These are phyloP conservation scores for Marmota monax DNA, from an alignment of 2,113 vertebrate species.

Conservation along the genomic window DNA sequence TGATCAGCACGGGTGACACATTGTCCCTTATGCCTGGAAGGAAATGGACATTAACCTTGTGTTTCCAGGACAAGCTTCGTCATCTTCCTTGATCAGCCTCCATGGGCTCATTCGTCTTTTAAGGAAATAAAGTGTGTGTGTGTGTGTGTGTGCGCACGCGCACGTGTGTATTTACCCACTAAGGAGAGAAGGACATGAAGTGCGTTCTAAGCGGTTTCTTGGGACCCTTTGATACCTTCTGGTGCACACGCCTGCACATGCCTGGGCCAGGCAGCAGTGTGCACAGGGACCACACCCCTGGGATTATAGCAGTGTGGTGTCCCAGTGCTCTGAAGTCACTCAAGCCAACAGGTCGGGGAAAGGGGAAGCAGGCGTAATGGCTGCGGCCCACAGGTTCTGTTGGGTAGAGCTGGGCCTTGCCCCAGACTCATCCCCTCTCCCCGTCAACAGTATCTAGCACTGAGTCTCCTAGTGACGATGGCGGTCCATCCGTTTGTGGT, in stretches of 20 bases:
- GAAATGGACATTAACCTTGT: not conserved
- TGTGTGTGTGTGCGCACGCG: no score
- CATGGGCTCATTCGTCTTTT: not conserved
- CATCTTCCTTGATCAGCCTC: constrained; percentile 39
- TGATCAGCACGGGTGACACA: not conserved
- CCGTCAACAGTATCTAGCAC: not conserved
- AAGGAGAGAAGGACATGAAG: not conserved
- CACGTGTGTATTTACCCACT: not conserved
- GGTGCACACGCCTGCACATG: no score
- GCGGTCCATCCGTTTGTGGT: no score
- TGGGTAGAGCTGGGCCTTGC: not conserved
- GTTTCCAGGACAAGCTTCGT: constrained; percentile 43
- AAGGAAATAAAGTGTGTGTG: not conserved
- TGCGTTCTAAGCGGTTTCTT: not conserved
- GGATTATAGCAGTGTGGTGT: no score
- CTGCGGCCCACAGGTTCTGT: not conserved
- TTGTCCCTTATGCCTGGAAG: not conserved
- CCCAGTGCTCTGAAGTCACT: no score
- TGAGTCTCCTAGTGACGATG: not conserved
- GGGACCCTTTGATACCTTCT: not conserved
- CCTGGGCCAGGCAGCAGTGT: no score
- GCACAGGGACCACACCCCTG: no score
- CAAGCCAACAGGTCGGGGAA: not conserved
- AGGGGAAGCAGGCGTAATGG: not conserved
- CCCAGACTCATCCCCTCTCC: not conserved